Evolutionary conservation across 1,140 invertebrate species (phyloP).

Genomic region (Zaprionus kolodkinae): DNA sequence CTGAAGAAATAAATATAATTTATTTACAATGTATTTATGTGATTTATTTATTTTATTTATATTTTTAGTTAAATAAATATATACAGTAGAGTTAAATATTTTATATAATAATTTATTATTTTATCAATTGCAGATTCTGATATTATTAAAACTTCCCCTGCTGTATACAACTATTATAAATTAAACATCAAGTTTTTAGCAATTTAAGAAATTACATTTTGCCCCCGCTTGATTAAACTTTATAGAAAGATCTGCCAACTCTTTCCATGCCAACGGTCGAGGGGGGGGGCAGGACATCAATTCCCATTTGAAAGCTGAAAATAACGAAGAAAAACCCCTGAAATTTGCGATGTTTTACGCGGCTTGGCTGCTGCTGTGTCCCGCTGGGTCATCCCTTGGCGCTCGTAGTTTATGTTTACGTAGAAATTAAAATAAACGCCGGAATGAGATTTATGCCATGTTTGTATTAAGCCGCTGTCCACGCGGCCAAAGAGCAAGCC

Average conservation of each 20-base stretch:
- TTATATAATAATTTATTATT: too few relatives aligned
- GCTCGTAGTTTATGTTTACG: constrained; percentile 80
- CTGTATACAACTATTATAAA: too few relatives aligned
- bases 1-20: too few relatives aligned
- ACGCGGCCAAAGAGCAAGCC: constrained; percentile 38
- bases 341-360: constrained; percentile 44
- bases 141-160: too few relatives aligned
- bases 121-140: too few relatives aligned
- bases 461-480: constrained; percentile 81
- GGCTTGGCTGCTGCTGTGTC: constrained; percentile 15
- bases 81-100: too few relatives aligned
- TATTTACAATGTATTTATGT: too few relatives aligned
- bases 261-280: neutral
- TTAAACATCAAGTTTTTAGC: neutral
- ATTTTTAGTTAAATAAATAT: too few relatives aligned
- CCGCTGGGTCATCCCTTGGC: constrained; percentile 57
- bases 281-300: constrained; percentile 11
- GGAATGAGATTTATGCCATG: constrained; percentile 79
- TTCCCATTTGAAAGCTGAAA: constrained; percentile 34
- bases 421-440: constrained; percentile 82
- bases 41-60: too few relatives aligned
- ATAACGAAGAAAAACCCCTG: constrained; percentile 36
- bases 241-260: neutral
- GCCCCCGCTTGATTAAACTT: neutral
- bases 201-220: neutral